Evolutionary conservation across 2,888 invertebrate species (phyloP).

Genomic region (Blastobasis adustella): DNA sequence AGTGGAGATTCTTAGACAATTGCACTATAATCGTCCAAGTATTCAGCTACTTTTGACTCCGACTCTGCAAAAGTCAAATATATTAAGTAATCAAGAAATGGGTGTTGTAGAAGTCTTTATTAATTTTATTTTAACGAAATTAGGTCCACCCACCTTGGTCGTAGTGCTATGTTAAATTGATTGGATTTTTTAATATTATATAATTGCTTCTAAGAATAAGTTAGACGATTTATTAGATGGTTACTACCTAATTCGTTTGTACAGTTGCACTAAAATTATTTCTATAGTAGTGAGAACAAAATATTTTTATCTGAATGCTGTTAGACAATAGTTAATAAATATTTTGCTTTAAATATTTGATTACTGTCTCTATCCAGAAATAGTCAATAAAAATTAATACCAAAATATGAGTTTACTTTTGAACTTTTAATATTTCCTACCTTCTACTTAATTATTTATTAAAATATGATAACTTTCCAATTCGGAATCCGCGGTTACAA

Average conservation of each 20-base stretch:
- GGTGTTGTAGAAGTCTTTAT: too few relatives aligned
- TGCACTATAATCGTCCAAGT: too few relatives aligned
- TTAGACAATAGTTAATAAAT: slow-evolving; percentile 46
- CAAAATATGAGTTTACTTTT: slow-evolving; percentile 23
- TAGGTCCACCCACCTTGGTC: too few relatives aligned
- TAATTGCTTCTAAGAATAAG: slow-evolving; percentile 22
- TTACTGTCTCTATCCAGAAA: slow-evolving; percentile 53
- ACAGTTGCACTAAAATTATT: slow-evolving; percentile 52
- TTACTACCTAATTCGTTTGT: slow-evolving; percentile 47
- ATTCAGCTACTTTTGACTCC: too few relatives aligned
- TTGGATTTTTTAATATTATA: slow-evolving; percentile 19
- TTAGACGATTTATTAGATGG: slow-evolving; percentile 14
- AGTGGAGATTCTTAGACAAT: too few relatives aligned
- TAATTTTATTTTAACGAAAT: too few relatives aligned
- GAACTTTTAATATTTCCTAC: background rate
- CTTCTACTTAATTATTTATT: background rate
- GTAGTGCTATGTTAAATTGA: slow-evolving; percentile 1
- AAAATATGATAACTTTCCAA: background rate
- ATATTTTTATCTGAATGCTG: slow-evolving; percentile 44
- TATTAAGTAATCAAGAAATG: too few relatives aligned
- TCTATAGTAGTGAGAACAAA: slow-evolving; percentile 41
- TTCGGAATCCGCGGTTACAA: too few relatives aligned
- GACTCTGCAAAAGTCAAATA: too few relatives aligned
- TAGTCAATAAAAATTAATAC: slow-evolving; percentile 59
- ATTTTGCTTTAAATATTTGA: slow-evolving; percentile 56